Conservation (phyloP, 2,888 invertebrate genomes). For the Acrobasis suavella region DNA sequence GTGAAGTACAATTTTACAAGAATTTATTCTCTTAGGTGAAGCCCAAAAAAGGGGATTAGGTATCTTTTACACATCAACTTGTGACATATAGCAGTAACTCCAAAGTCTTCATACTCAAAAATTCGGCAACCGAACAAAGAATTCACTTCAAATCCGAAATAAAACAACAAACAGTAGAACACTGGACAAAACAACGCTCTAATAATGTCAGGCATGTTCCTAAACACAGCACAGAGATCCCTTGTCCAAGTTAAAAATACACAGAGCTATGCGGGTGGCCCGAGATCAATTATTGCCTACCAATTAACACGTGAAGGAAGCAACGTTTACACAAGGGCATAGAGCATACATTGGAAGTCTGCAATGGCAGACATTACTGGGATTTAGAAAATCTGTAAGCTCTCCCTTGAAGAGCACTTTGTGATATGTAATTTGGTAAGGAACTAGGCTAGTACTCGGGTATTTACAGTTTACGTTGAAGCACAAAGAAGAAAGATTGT, state of each 20-base stretch:
- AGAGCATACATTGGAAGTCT: neutral
- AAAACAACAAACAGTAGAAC: slow-evolving; percentile 7
- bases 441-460: too few species aligned
- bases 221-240: slow-evolving; percentile 34
- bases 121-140: too few species aligned
- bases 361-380: neutral
- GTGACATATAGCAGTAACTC: too few species aligned
- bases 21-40: too few species aligned
- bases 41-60: too few species aligned
- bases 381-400: neutral
- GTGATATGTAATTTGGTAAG: too few species aligned
- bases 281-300: slow-evolving; percentile 71
- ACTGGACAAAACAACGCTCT: slow-evolving; percentile 11
- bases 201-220: slow-evolving; percentile 25
- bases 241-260: slow-evolving; percentile 48
- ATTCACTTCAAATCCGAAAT: neutral
- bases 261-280: slow-evolving; percentile 66
- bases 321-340: slow-evolving; percentile 36
- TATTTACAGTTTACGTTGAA: too few species aligned
- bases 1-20: too few species aligned
- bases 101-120: too few species aligned
- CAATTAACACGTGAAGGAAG: slow-evolving; percentile 65
- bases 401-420: too few species aligned
- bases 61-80: too few species aligned
- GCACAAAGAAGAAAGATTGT: too few species aligned